These are phyloP conservation scores for Dusona sp. DNA, from an alignment of 2,888 invertebrate genomes.

Conservation along the genomic window DNA sequence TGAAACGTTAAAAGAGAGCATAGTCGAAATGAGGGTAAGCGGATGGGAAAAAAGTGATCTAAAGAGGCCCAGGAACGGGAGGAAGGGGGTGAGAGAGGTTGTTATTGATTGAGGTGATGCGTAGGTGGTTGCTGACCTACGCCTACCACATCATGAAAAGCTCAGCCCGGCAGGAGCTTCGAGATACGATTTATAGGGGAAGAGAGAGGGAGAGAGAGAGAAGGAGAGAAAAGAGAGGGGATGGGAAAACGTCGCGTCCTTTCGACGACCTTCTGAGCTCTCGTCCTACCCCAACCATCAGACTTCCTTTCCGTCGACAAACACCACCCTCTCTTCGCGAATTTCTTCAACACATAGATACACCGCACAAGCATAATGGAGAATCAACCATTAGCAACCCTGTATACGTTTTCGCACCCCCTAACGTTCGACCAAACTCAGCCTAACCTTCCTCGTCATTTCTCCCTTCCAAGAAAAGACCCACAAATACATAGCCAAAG, in stretches of 20 bases:
- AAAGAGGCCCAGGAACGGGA: slow-evolving; percentile 21
- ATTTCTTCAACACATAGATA: slow-evolving; percentile 22
- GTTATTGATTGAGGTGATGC: slow-evolving; percentile 76
- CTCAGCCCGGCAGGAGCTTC: slow-evolving; percentile 16
- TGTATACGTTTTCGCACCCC: slow-evolving; percentile 29
- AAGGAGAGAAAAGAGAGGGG: neutral
- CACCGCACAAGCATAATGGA: slow-evolving; percentile 12
- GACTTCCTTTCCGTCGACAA: slow-evolving; percentile 76
- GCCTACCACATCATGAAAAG: slow-evolving; percentile 74
- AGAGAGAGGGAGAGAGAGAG: slow-evolving; percentile 10
- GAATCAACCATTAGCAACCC: slow-evolving; percentile 50
- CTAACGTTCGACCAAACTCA: slow-evolving; percentile 23
- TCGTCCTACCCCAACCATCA: slow-evolving; percentile 81
- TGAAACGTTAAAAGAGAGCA: slow-evolving; percentile 26
- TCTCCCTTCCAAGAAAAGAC: slow-evolving; percentile 5
- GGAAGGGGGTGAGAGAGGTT: neutral
- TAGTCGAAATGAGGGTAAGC: slow-evolving; percentile 37
- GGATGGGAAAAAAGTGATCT: slow-evolving; percentile 23
- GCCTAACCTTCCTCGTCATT: slow-evolving; percentile 42
- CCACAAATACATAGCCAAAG: slow-evolving; percentile 19
- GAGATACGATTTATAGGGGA: slow-evolving; percentile 37
- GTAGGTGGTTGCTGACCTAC: slow-evolving; percentile 83
- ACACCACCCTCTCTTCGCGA: slow-evolving; percentile 64
- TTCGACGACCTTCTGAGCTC: slow-evolving; percentile 78
- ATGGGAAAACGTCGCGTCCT: slow-evolving; percentile 73